phyloP scores from a whole-genome alignment of 2,113 vertebrate genomes.

The Leptobrachium leishanense region DNA sequence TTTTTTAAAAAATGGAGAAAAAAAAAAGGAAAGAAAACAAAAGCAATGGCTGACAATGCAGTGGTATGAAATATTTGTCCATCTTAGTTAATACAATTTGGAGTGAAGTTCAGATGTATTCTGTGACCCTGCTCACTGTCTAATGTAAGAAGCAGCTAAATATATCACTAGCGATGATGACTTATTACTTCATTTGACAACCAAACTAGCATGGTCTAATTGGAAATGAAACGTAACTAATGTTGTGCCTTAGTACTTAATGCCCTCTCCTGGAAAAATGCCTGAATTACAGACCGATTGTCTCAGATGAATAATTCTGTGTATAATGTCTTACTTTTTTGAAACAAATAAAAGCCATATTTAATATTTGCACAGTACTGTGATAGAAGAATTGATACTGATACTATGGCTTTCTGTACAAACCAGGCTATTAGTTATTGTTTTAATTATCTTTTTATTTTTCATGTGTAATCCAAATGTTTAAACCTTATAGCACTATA shows the following conservation, averaged over 20 bases:
- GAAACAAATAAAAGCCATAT: slow-evolving; percentile 68
- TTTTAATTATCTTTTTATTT: slow-evolving; percentile 47
- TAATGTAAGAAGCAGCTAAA: slow-evolving; percentile 71
- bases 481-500: slow-evolving; percentile 54
- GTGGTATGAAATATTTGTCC: slow-evolving; percentile 56
- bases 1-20: no score
- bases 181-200: slow-evolving; percentile 60
- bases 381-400: slow-evolving; percentile 62
- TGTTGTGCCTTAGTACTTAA: slow-evolving; percentile 84
- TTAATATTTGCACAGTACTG: slow-evolving; percentile 70
- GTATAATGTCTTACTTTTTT: slow-evolving; percentile 50
- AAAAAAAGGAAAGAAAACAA: slow-evolving; percentile 33
- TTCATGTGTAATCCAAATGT: slow-evolving; percentile 55
- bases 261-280: slow-evolving; percentile 71
- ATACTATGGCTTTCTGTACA: slow-evolving; percentile 57
- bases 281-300: slow-evolving; percentile 62
- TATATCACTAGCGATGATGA: slow-evolving; percentile 63
- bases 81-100: slow-evolving; percentile 51
- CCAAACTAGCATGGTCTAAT: slow-evolving; percentile 76
- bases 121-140: slow-evolving; percentile 64
- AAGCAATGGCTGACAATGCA: slow-evolving; percentile 53
- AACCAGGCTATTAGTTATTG: slow-evolving; percentile 51
- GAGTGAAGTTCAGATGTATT: slow-evolving; percentile 62
- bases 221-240: slow-evolving; percentile 61
- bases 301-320: slow-evolving; percentile 43